Evolutionary conservation across 2,888 invertebrate genomes (phyloP), one percentile per base, ranked within the genome.

Genomic region (Lasioglossum morio): DNA sequence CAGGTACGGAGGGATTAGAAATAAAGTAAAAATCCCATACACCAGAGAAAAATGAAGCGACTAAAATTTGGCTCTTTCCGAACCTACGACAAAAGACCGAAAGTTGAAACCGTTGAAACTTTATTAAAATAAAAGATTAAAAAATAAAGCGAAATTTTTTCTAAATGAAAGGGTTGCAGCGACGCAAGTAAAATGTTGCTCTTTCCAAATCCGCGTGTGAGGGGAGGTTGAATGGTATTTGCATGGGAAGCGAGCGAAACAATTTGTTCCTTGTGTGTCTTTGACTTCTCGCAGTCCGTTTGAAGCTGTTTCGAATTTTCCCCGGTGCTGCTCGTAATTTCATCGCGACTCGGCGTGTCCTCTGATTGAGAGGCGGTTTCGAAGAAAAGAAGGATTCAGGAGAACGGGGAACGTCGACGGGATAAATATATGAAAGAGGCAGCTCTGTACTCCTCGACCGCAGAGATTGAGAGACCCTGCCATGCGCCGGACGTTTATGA

Each of bases 401-500:
- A 37, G 37, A 53, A 48, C 34, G 53, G 16, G 34, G 12, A 0
- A 19, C 14, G 30, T 23, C 57, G 23, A 19, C 19, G 12, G n/a
- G 27, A 83, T 85, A 79, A 85, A 85, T 76, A 79, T 83, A 83
- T 75, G 53, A 75, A 76, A n/a, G 46, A 46, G 30, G 48, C 14
- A n/a, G 40, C 16, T 10, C 16, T 34, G 53, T 48, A 43, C 53
- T 66, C 30, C 27, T 60, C 34, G 2, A 23, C 53, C 12, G n/a
- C 8, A 76, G 37, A 69, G 73, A 57, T 76, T 74, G 84, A 85
- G 79, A 80, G 43, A 63, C 84, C 34, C 74, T 69, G 60, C 53
- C 57, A 73, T 85, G 84, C 60, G 77, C 34, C 57, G 63, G 79
- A 84, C 85, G 69, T 79, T 85, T 85, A 85, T 84, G 76, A 77